These are phyloP conservation scores for Dicranocentrus wangi DNA, from an alignment of 2,888 invertebrate species.

Conservation along the genomic window DNA sequence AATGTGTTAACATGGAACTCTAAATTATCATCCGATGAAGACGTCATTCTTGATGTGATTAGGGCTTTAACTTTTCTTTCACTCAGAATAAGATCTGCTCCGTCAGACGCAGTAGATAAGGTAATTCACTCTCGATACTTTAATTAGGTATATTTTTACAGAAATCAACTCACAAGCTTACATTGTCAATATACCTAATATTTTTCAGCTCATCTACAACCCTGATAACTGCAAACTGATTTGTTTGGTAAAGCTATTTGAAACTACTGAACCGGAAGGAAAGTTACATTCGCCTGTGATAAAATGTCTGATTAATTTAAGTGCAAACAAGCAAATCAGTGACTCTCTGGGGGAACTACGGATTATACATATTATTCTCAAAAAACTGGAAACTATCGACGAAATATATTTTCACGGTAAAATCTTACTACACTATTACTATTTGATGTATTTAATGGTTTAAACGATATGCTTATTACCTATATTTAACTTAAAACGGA, in stretches of 20 bases:
- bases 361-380: too few species aligned
- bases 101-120: slow-evolving; percentile 37
- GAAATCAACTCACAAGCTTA: not conserved
- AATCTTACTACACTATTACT: too few species aligned
- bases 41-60: slow-evolving; percentile 55
- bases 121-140: slow-evolving; percentile 20
- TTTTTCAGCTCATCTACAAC: slow-evolving; percentile 42
- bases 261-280: slow-evolving; percentile 23
- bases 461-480: too few species aligned
- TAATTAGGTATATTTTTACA: not conserved
- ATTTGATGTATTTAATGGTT: too few species aligned
- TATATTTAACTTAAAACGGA: too few species aligned
- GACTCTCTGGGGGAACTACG: slow-evolving; percentile 43
- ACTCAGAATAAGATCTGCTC: slow-evolving; percentile 48
- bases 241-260: slow-evolving; percentile 50
- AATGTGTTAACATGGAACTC: slow-evolving; percentile 53
- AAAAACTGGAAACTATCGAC: slow-evolving; percentile 32
- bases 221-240: slow-evolving; percentile 40
- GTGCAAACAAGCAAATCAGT: slow-evolving; percentile 49
- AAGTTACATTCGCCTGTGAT: slow-evolving; percentile 53
- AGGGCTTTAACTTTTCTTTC: slow-evolving; percentile 54
- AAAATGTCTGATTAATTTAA: slow-evolving; percentile 59
- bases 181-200: too few species aligned
- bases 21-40: slow-evolving; percentile 33
- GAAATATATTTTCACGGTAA: slow-evolving; percentile 33